Percentiles rank a stretch among this genome's conserved stretches.
Evolutionary conservation across 2,888 invertebrate genomes (phyloP).

Genomic region (Portevinia maculata): DNA sequence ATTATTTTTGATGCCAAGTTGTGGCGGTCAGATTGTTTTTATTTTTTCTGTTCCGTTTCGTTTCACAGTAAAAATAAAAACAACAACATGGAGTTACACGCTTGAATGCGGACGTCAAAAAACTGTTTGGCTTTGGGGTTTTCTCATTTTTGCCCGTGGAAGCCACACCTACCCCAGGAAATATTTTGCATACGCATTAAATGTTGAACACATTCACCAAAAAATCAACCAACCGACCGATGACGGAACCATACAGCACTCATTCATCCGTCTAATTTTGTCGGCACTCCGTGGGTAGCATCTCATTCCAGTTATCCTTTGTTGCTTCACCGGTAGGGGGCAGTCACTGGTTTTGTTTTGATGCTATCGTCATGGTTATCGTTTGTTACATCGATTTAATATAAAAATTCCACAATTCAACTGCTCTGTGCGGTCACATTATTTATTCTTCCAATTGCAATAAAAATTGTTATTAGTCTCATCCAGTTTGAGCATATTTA

Average conservation of each 20-base stretch:
- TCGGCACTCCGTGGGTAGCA: constrained; percentile 5
- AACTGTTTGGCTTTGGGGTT: constrained; percentile 13
- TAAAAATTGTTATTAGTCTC: constrained; percentile 74
- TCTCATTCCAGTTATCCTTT: constrained; percentile 2
- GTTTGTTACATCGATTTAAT: constrained; percentile 72
- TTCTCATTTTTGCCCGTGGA: constrained; percentile 24
- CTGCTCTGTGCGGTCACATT: constrained; percentile 60
- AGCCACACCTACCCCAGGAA: constrained; percentile 60
- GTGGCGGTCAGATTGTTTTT: constrained; percentile 32
- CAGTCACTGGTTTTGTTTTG: constrained; percentile 63
- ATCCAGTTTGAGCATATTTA: constrained; percentile 60
- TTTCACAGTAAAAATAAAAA: constrained; percentile 10
- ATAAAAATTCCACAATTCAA: constrained; percentile 70
- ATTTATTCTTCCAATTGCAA: constrained; percentile 72
- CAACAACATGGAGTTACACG: constrained; percentile 34
- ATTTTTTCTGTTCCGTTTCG: constrained; percentile 9
- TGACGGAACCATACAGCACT: constrained; percentile 28
- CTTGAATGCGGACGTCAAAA: constrained; percentile 68
- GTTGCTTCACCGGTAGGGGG: not conserved
- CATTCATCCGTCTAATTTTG: constrained; percentile 67
- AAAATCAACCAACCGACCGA: constrained; percentile 67
- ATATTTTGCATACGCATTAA: constrained; percentile 61
- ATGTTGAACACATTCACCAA: constrained; percentile 59
- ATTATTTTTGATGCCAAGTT: constrained; percentile 45
- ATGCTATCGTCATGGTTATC: constrained; percentile 67